Conservation (phyloP, 2,888 invertebrate genomes). For the Microctonus brassicae region DNA sequence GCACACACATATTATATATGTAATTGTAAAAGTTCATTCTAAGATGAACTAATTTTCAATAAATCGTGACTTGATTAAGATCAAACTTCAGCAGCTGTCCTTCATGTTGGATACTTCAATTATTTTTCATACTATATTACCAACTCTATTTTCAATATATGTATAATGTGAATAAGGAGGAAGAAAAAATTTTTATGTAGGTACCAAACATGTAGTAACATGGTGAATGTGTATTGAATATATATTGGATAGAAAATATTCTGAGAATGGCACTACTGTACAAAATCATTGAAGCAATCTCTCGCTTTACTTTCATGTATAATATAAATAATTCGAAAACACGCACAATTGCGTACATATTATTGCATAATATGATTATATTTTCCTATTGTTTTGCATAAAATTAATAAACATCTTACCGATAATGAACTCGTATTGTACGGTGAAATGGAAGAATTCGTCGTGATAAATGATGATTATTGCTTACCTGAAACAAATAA, state of each 20-base stretch:
- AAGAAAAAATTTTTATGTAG: background rate
- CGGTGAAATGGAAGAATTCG: constrained; percentile 28
- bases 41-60: constrained; percentile 33
- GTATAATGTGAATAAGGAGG: background rate
- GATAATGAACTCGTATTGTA: constrained; percentile 45
- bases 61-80: constrained; percentile 32
- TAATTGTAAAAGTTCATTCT: constrained; percentile 14
- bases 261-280: background rate
- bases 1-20: background rate
- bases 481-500: constrained; percentile 43
- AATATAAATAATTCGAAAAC: background rate
- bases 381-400: constrained; percentile 39
- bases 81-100: constrained; percentile 18
- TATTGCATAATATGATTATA: constrained; percentile 18
- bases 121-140: constrained; percentile 6
- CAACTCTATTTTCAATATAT: background rate
- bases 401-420: constrained; percentile 48
- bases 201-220: background rate
- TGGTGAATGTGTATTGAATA: background rate
- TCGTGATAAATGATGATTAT: background rate
- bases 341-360: constrained; percentile 6
- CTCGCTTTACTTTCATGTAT: background rate
- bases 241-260: constrained; percentile 16
- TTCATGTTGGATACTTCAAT: constrained; percentile 23
- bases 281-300: constrained; percentile 27